A percentile compares a stretch with the other conserved stretches of the same genome.
Conservation (phyloP, 1,140 invertebrate species). For the Calephelis nemesis region DNA sequence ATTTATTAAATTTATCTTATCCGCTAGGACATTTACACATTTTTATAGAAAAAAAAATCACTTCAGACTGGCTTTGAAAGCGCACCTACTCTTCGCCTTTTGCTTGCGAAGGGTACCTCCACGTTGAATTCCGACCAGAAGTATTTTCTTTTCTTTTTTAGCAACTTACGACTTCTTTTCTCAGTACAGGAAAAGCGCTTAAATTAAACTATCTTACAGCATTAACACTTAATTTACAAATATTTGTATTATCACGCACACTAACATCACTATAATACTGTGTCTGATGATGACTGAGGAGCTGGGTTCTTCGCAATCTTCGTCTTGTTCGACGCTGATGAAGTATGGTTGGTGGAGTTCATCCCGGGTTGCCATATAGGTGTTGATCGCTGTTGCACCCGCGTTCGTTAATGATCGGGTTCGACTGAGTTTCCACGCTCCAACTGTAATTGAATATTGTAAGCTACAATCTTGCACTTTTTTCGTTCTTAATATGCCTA, state of each 20-base stretch:
- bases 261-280: constrained; percentile 45
- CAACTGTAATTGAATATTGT: constrained; percentile 36
- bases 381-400: constrained; percentile 28
- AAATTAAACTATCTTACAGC: not conserved
- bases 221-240: constrained; percentile 27
- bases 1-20: too few species aligned
- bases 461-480: not conserved
- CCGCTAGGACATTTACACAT: too few species aligned
- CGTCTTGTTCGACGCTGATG: constrained; percentile 39
- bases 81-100: too few species aligned
- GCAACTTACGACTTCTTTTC: not conserved
- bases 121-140: too few species aligned
- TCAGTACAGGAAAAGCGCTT: too few species aligned
- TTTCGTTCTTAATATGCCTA: too few species aligned
- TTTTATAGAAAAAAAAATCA: too few species aligned
- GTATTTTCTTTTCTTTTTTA: not conserved
- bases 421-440: constrained; percentile 53
- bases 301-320: constrained; percentile 53
- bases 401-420: constrained; percentile 28
- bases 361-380: constrained; percentile 22
- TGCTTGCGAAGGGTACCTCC: too few species aligned
- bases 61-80: too few species aligned
- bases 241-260: constrained; percentile 39
- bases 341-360: constrained; percentile 35
- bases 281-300: constrained; percentile 46